These are phyloP conservation scores for Drosophila ochracea DNA, from an alignment of 2,888 invertebrate genomes.

Conservation along the genomic window DNA sequence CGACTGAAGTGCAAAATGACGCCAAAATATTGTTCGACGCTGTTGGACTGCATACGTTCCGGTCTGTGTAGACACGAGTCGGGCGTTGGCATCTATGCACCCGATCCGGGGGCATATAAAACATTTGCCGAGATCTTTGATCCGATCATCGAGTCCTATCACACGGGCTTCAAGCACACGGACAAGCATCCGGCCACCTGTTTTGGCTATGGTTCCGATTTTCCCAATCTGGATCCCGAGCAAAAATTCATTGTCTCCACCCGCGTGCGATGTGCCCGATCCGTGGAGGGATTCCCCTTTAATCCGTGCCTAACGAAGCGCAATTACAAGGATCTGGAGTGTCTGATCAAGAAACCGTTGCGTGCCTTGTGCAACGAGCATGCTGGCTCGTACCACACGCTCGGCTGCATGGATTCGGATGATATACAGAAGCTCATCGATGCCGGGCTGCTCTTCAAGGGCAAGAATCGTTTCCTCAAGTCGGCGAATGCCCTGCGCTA, in stretches of 20 bases:
- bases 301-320: slow-evolving; percentile 97
- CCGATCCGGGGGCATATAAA: slow-evolving; percentile 97
- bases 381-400: slow-evolving; percentile 96
- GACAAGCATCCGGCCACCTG: slow-evolving; percentile 96
- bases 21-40: slow-evolving; percentile 93
- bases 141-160: slow-evolving; percentile 99
- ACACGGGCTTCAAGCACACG: slow-evolving; percentile 95
- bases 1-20: slow-evolving; percentile 96
- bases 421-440: slow-evolving; percentile 97
- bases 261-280: slow-evolving; percentile 97
- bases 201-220: slow-evolving; percentile 95
- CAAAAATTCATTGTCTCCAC: slow-evolving; percentile 96
- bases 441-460: slow-evolving; percentile 98
- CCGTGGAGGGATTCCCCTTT: slow-evolving; percentile 97
- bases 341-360: slow-evolving; percentile 92
- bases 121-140: slow-evolving; percentile 96
- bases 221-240: slow-evolving; percentile 96
- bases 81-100: slow-evolving; percentile 98
- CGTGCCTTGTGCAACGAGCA: slow-evolving; percentile 93
- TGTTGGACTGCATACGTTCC: slow-evolving; percentile 97
- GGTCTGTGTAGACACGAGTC: slow-evolving; percentile 98
- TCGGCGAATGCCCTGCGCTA: slow-evolving; percentile 97
- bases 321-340: slow-evolving; percentile 98
- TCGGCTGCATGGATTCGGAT: slow-evolving; percentile 97
- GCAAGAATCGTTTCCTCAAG: slow-evolving; percentile 92